A percentile compares a stretch with the other conserved stretches of the same genome.
These are phyloP conservation scores for Orthosia gothica DNA, from an alignment of 2,888 invertebrate species.

Conservation along the genomic window DNA sequence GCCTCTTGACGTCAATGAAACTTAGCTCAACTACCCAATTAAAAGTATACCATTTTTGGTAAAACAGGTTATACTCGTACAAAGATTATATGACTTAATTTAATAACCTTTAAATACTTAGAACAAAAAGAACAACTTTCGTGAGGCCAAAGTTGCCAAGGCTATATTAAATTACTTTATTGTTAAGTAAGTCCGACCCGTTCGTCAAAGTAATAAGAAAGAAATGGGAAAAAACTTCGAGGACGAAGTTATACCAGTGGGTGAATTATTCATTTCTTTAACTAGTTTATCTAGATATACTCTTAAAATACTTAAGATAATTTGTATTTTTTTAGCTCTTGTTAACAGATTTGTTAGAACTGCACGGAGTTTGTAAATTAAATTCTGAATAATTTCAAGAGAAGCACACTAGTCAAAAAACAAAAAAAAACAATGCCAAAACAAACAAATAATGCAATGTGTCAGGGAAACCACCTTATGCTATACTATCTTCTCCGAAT, in stretches of 20 bases:
- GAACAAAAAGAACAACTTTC: slow-evolving; percentile 15
- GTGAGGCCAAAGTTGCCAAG: slow-evolving; percentile 17
- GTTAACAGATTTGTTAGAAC: background rate
- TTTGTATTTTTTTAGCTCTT: background rate
- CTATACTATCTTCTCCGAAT: no score
- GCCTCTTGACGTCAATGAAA: background rate
- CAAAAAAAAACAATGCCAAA: no score
- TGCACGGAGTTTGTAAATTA: no score
- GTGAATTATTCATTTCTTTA: slow-evolving; percentile 24
- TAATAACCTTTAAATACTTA: background rate
- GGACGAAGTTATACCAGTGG: background rate
- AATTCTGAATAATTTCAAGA: no score
- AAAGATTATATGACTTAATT: background rate
- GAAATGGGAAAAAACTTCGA: background rate
- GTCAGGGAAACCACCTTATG: no score
- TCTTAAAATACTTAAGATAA: background rate
- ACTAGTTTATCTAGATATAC: slow-evolving; percentile 1
- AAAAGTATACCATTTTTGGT: background rate
- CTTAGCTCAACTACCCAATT: background rate
- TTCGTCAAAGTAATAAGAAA: background rate
- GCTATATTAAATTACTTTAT: slow-evolving; percentile 33
- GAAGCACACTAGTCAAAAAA: no score
- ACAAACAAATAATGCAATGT: no score
- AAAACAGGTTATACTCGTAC: background rate
- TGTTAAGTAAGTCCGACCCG: background rate